Percentiles rank a stretch among this genome's conserved stretches.
Conservation (phyloP, 1,140 invertebrate species). For the Drosophila santomea region DNA sequence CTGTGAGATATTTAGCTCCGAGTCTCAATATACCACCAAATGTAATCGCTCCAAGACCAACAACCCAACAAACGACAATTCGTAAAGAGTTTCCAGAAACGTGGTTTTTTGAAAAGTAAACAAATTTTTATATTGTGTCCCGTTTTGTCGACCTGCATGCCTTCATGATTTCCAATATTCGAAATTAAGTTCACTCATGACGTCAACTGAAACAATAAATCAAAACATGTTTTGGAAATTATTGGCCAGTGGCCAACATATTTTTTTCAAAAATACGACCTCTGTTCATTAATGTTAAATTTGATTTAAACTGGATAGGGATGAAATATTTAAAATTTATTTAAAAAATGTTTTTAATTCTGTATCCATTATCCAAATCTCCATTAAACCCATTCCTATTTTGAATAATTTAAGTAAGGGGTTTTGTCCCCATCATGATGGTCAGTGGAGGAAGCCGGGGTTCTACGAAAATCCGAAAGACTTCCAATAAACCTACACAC, state of each 20-base stretch:
- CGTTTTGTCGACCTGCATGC: constrained; percentile 2
- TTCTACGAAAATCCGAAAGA: constrained; percentile 14
- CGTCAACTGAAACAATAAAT: no score
- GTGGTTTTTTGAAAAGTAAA: constrained; percentile 56
- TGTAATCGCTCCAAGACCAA: background rate
- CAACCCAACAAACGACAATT: constrained; percentile 6
- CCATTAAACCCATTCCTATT: background rate
- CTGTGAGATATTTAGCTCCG: background rate
- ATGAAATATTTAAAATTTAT: no score
- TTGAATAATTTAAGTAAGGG: constrained; percentile 17
- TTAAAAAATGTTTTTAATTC: no score
- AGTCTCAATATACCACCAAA: no score
- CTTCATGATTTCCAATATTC: background rate
- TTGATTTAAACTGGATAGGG: no score
- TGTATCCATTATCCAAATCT: background rate
- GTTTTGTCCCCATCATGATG: constrained; percentile 26
- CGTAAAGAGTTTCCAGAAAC: constrained; percentile 64
- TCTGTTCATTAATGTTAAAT: no score
- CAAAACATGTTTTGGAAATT: no score
- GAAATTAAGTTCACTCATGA: no score
- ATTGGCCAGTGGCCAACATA: no score
- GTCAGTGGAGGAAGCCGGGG: constrained; percentile 23
- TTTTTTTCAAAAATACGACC: no score
- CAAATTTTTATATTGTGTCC: background rate
- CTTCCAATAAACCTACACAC: constrained; percentile 12